Evolutionary conservation across 2,113 vertebrate genomes (phyloP), one percentile per base, ranked within the genome.

Genomic region (Siphamia tubifer): DNA sequence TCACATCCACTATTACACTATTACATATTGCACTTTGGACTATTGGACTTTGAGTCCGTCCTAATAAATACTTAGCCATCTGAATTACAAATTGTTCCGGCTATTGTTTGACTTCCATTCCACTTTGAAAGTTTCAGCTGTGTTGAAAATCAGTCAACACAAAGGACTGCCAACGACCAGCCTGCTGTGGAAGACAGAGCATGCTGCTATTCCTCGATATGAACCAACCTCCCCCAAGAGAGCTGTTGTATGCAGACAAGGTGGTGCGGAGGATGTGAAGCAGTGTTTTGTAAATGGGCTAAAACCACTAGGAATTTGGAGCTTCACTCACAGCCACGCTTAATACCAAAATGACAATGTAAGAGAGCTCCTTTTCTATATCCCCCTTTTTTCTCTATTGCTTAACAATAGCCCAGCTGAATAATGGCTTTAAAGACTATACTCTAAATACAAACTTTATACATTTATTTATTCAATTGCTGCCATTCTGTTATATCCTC

Each of bases 391-490:
- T 32, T 24, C 43, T 27, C 12, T 34, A n/a, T n/a, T n/a, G 15
- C 32, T 62, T 53, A 60, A 68, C 63, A 76, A 58, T 44, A 12
- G 20, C 6, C 43, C 31, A 13, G 30, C 36, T 34, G 20, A 51
- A 32, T 36, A 51, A 74, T 53, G 36, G 23, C 70, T 39, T 44
- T 24, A 44, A 74, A 82, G 53, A 68, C 77, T 45, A n/a, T 34
- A 42, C 31, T 64, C 53, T 9, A 47, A 39, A 49, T 34, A 19
- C 47, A 70, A 64, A 70, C 55, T 82, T 65, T 38, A 47, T 53
- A 51, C 67, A 43, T 68, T 52, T 24, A 74, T 87, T 86, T 66
- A 63, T 84, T 62, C 67, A 61, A 35, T 62, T 60, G 71, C 25
- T 56, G 54, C 39, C 35, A 57, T 44, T 54, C 23, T 48, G 11